Conservation (phyloP, 2,888 invertebrate genomes). For the Celastrina argiolus region DNA sequence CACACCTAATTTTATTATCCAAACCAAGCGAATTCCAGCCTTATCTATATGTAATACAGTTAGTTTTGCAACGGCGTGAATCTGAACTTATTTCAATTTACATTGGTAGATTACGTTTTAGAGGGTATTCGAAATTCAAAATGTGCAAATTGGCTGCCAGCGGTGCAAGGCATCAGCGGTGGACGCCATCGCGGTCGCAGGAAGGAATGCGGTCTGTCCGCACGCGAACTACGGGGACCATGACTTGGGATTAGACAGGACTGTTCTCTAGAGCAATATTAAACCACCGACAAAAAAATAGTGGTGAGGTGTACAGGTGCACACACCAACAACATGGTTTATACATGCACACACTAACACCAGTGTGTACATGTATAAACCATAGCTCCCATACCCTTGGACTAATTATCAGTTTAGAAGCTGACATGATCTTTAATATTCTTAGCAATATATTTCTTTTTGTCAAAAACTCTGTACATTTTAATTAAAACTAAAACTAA, state of each 20-base stretch:
- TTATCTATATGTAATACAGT: background rate
- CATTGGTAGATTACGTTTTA: conserved; percentile 20
- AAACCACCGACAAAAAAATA: too few species aligned
- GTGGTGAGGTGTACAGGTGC: too few species aligned
- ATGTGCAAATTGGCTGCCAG: conserved; percentile 38
- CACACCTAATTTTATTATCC: conserved; percentile 25
- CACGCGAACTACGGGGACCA: conserved; percentile 32
- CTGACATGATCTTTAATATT: too few species aligned
- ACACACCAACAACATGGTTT: too few species aligned
- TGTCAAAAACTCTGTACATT: too few species aligned
- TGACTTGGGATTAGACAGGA: conserved; percentile 11
- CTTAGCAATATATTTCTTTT: too few species aligned
- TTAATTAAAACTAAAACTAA: too few species aligned
- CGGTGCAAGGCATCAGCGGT: conserved; percentile 29
- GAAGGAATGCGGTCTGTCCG: conserved; percentile 31
- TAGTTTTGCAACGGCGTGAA: background rate
- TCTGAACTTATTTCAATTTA: conserved; percentile 15
- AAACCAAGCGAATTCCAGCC: background rate
- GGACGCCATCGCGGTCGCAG: conserved; percentile 31
- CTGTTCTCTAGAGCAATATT: too few species aligned
- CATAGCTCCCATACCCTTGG: too few species aligned
- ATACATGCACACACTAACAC: too few species aligned
- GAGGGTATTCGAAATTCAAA: conserved; percentile 34
- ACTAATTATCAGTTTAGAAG: too few species aligned
- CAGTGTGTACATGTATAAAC: too few species aligned